Evolutionary conservation across 2,888 invertebrate genomes (phyloP).

Genomic region (Perdita meconis): DNA sequence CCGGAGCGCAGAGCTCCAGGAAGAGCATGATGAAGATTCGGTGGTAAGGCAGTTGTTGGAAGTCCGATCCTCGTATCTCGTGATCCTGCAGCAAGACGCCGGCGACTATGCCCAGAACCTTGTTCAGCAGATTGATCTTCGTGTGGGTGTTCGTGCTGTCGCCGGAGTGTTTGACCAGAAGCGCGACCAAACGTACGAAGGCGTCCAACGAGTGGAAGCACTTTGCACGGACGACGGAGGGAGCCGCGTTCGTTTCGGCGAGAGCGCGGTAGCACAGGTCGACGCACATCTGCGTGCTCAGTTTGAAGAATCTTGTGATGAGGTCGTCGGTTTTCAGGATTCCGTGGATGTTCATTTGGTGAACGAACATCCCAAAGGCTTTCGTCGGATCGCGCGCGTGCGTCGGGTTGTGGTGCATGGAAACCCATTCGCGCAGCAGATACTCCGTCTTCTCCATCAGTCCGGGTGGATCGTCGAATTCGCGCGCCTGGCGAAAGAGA

Average conservation of each 20-base stretch:
- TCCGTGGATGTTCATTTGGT: conserved; percentile 98
- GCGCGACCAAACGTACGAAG: conserved; percentile 95
- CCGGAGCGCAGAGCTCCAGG: conserved; percentile 97
- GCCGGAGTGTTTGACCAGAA: conserved; percentile 97
- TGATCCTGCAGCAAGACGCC: conserved; percentile 98
- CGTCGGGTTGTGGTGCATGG: conserved; percentile 92
- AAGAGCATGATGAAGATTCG: conserved; percentile 98
- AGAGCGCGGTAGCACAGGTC: conserved; percentile 95
- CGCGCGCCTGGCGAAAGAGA: conserved; percentile 87
- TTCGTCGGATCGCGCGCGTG: conserved; percentile 94
- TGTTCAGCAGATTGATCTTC: conserved; percentile 98
- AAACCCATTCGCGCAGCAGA: conserved; percentile 97
- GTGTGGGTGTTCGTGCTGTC: conserved; percentile 96
- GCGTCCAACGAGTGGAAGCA: conserved; percentile 98
- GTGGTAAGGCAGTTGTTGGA: conserved; percentile 99
- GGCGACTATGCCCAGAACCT: conserved; percentile 97
- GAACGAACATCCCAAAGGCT: conserved; percentile 96
- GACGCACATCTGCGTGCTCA: conserved; percentile 98
- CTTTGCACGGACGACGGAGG: conserved; percentile 91
- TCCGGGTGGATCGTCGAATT: conserved; percentile 97
- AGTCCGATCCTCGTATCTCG: conserved; percentile 94
- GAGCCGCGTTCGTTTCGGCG: conserved; percentile 89
- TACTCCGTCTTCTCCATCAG: conserved; percentile 97
- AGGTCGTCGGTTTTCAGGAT: conserved; percentile 98
- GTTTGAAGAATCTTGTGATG: conserved; percentile 98